These are phyloP conservation scores for Capromys pilorides DNA, from an alignment of 2,797 vertebrate species.

Conservation along the genomic window DNA sequence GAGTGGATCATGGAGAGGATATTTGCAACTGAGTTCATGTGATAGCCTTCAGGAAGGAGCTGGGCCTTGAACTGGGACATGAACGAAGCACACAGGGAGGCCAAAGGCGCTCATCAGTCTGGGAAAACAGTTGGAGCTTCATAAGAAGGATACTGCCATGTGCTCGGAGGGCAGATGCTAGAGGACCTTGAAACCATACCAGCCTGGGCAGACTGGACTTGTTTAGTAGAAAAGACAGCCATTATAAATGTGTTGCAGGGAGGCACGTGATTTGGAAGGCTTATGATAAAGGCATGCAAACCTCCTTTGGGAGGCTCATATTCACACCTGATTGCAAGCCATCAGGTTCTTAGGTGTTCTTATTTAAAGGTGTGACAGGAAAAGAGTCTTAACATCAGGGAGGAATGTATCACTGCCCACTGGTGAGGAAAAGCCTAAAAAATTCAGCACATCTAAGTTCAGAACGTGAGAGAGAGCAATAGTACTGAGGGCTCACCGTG, in stretches of 20 bases:
- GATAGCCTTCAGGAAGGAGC: neutral
- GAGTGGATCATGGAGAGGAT: neutral
- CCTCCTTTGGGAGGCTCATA: neutral
- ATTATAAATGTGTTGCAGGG: neutral
- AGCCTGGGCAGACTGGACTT: neutral
- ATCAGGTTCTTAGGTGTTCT: constrained; percentile 36
- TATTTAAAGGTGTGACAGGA: neutral
- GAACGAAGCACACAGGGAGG: neutral
- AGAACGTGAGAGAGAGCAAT: neutral
- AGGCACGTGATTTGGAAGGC: neutral
- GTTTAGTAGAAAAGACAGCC: neutral
- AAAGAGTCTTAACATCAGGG: neutral
- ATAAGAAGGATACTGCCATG: neutral
- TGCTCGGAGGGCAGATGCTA: neutral
- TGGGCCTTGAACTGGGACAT: neutral
- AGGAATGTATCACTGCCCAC: constrained; percentile 7
- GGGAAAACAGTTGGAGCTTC: neutral
- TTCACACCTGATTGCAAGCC: neutral
- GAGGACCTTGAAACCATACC: neutral
- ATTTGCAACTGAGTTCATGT: neutral
- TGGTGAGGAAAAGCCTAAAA: neutral
- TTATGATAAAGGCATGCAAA: neutral
- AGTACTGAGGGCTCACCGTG: neutral
- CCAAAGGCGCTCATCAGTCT: neutral
- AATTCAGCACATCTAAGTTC: neutral